Evolutionary conservation across 2,888 invertebrate species (phyloP).

Genomic region (Drosophila gaucha): DNA sequence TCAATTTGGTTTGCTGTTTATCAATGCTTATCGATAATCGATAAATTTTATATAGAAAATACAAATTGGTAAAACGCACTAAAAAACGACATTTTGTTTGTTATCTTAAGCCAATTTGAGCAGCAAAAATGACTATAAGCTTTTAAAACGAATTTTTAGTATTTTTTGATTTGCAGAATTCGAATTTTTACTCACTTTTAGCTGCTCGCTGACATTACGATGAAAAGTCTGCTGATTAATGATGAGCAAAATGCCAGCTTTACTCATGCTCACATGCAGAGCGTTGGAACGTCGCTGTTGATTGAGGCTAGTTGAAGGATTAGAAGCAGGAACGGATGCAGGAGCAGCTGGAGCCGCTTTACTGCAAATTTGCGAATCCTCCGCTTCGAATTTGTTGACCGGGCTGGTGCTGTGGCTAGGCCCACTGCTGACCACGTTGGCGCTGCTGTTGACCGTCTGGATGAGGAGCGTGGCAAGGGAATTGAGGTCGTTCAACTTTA

Average conservation of each 20-base stretch:
- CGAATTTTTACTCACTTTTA: slow-evolving; percentile 56
- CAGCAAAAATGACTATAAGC: not conserved
- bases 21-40: not conserved
- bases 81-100: not conserved
- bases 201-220: slow-evolving; percentile 58
- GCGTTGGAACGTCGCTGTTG: slow-evolving; percentile 34
- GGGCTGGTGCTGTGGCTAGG: no score
- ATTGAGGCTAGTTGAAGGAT: not conserved
- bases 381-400: slow-evolving; percentile 3
- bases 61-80: not conserved
- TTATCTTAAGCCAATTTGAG: not conserved
- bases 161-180: no score
- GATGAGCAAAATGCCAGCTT: slow-evolving; percentile 81
- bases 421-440: not conserved
- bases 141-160: no score
- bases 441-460: slow-evolving; percentile 64
- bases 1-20: not conserved
- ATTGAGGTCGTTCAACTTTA: slow-evolving; percentile 77
- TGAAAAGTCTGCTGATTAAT: slow-evolving; percentile 82
- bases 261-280: slow-evolving; percentile 60
- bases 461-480: slow-evolving; percentile 63
- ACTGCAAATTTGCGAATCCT: not conserved
- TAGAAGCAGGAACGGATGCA: not conserved
- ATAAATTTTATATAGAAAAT: no score
- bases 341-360: not conserved